phyloP scores from a whole-genome alignment of 1,140 invertebrate genomes.

The Theocolax elegans region DNA sequence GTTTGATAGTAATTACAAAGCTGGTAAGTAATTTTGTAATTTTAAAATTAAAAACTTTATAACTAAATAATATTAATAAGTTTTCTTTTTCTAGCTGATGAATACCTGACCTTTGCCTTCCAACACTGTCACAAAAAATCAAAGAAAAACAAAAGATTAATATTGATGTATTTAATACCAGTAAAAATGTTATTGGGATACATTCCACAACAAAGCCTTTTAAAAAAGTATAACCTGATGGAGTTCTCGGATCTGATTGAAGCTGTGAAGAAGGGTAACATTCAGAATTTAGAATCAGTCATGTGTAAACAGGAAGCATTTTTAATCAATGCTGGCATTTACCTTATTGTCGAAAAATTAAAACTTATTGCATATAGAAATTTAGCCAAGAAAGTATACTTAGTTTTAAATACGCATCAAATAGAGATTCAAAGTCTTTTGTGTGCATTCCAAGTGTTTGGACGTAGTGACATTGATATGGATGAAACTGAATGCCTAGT shows the following conservation, averaged over 20 bases:
- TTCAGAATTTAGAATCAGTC: constrained; percentile 85
- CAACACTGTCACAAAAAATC: constrained; percentile 86
- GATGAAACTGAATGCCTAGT: constrained; percentile 97
- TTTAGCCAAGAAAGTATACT: constrained; percentile 95
- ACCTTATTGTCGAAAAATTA: constrained; percentile 95
- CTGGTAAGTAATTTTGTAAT: constrained; percentile 66
- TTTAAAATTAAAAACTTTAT: too few relatives aligned
- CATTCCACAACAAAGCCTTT: constrained; percentile 82
- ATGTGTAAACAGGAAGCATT: constrained; percentile 89
- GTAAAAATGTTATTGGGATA: constrained; percentile 96
- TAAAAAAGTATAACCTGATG: constrained; percentile 90
- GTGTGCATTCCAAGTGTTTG: constrained; percentile 81
- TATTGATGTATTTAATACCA: constrained; percentile 95
- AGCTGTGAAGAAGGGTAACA: constrained; percentile 90
- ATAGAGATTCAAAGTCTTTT: constrained; percentile 88
- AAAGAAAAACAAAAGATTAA: constrained; percentile 90
- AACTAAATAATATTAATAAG: too few relatives aligned
- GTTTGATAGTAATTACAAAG: constrained; percentile 96
- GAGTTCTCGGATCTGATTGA: constrained; percentile 90
- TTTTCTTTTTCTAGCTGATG: constrained; percentile 83
- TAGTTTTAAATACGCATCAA: constrained; percentile 89
- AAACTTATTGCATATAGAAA: constrained; percentile 96
- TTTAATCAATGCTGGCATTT: constrained; percentile 95
- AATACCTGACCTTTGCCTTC: constrained; percentile 93
- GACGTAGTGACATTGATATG: constrained; percentile 86